Evolutionary conservation across 2,888 invertebrate species (phyloP).

Genomic region (Eupithecia subumbrata): DNA sequence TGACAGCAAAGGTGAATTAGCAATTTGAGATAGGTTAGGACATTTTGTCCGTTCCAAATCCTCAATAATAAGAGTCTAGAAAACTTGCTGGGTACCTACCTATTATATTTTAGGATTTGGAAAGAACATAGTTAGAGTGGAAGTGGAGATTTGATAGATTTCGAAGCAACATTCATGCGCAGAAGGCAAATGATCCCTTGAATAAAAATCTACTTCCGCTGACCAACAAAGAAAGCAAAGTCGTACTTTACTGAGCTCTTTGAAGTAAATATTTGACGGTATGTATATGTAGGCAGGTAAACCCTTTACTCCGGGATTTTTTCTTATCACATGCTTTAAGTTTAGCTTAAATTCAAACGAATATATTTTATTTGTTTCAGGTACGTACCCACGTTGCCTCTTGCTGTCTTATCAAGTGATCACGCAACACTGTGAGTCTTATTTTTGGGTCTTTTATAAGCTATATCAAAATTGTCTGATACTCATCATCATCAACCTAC

Average conservation of each 20-base stretch:
- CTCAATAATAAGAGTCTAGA: background rate
- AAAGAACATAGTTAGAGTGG: background rate
- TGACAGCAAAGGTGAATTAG: conserved; percentile 34
- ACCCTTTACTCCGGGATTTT: too few species aligned
- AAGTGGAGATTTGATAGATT: background rate
- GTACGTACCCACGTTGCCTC: background rate
- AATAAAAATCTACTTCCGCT: background rate
- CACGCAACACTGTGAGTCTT: background rate
- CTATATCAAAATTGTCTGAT: background rate
- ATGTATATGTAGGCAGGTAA: too few species aligned
- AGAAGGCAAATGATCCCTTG: background rate
- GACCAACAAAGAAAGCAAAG: too few species aligned
- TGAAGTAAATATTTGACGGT: too few species aligned
- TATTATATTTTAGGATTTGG: too few species aligned
- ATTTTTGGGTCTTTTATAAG: background rate
- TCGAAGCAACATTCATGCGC: background rate
- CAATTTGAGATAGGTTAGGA: conserved; percentile 12
- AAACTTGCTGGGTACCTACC: background rate
- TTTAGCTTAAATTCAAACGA: too few species aligned
- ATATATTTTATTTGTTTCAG: background rate
- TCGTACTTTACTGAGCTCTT: too few species aligned
- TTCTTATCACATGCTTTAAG: too few species aligned
- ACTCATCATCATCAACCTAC: too few species aligned
- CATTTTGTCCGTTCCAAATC: background rate
- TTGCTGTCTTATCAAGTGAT: background rate